Evolutionary conservation across 2,888 invertebrate species (phyloP), one percentile per base, ranked within the genome.

Genomic region (Rhingia campestris): DNA sequence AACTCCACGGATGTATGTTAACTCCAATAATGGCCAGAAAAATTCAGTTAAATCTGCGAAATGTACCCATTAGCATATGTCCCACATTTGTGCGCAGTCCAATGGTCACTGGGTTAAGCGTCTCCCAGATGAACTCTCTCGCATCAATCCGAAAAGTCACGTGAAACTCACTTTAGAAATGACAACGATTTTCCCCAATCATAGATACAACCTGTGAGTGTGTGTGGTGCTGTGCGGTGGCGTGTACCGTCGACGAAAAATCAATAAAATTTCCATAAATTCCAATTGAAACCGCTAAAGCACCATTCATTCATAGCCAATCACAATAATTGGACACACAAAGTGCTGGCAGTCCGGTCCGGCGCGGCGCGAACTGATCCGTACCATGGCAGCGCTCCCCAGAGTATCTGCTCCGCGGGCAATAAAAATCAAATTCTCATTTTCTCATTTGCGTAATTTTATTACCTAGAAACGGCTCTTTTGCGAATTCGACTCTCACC

Each of bases 361-460:
- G 69, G 37, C 6, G 14, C 30, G 22, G n/a, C 22, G 12, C 30
- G 37, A 49, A 37, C 43, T 47, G 49, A 58, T n/a, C 22, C 51
- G 51, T 33, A 58, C 54, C 33, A 43, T 9, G 6, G 14, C 39
- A 76, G 39, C 51, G 41, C 22, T 79, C 82, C 80, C 82, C 67
- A 74, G 81, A 70, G 74, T 43, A 75, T 67, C 69, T 39, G 39
- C 56, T 61, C 67, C 73, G 84, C 64, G 69, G 72, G 85, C 72
- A 85, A 85, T 85, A 85, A 81, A 85, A 85, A 85, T 85, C 85
- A 81, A 85, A 85, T 76, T 81, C 85, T 70, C 81, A 85, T 85
- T 85, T 85, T 85, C 85, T 85, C 85, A 85, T 85, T 85, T 85
- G 85, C 85, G 85, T 85, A 85, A 85, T 85, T 85, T 85, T 85